These are phyloP conservation scores for Hipparchia sbordonii DNA, from an alignment of 2,888 invertebrate species.

Conservation along the genomic window DNA sequence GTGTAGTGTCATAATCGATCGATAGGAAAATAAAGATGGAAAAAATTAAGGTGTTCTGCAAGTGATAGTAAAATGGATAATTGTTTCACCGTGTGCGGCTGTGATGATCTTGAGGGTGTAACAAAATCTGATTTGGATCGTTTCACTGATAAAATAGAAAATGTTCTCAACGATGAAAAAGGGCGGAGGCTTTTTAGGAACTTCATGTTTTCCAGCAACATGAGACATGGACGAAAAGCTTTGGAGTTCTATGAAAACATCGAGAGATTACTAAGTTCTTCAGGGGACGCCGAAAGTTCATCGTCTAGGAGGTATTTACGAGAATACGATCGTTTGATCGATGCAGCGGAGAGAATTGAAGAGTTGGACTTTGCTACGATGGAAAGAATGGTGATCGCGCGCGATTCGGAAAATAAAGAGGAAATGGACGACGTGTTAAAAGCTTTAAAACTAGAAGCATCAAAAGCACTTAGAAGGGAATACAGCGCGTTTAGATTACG, in stretches of 20 bases:
- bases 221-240: slow-evolving; percentile 65
- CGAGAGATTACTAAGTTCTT: slow-evolving; percentile 63
- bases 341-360: slow-evolving; percentile 70
- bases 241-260: slow-evolving; percentile 72
- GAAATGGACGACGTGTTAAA: slow-evolving; percentile 64
- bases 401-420: slow-evolving; percentile 63
- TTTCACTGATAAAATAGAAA: slow-evolving; percentile 78
- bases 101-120: slow-evolving; percentile 69
- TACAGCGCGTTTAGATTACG: slow-evolving; percentile 67
- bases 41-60: slow-evolving; percentile 50
- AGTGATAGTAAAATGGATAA: slow-evolving; percentile 72
- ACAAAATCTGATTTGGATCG: slow-evolving; percentile 77
- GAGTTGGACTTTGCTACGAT: slow-evolving; percentile 73
- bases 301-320: slow-evolving; percentile 59
- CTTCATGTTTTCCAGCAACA: slow-evolving; percentile 72
- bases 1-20: slow-evolving; percentile 48
- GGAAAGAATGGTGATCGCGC: slow-evolving; percentile 64
- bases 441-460: slow-evolving; percentile 64
- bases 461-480: slow-evolving; percentile 69
- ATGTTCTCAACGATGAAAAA: slow-evolving; percentile 74
- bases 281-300: slow-evolving; percentile 60
- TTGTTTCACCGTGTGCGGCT: slow-evolving; percentile 76
- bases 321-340: slow-evolving; percentile 63
- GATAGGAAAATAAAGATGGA: slow-evolving; percentile 56
- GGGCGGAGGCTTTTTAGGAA: slow-evolving; percentile 73